Evolutionary conservation across 1,140 invertebrate genomes (phyloP).

Genomic region (Papilio helenus): DNA sequence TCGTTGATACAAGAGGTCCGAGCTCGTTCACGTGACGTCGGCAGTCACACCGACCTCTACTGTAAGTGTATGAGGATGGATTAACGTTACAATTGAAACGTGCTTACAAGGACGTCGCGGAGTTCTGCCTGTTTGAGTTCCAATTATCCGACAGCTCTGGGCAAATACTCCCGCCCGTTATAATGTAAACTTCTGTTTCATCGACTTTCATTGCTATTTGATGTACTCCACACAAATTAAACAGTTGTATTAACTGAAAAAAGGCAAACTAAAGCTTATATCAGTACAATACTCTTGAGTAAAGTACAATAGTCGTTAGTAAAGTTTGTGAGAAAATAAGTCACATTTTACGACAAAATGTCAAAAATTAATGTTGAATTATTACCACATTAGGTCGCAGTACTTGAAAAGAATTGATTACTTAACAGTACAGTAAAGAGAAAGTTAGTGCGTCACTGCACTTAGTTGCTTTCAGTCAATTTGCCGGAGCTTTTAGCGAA

Average conservation of each 20-base stretch:
- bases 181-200: conserved; percentile 25
- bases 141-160: conserved; percentile 72
- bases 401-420: not conserved
- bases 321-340: not conserved
- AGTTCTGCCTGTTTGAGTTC: conserved; percentile 75
- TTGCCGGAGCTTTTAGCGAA: conserved; percentile 22
- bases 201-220: not conserved
- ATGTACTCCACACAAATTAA: not conserved
- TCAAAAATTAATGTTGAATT: not conserved
- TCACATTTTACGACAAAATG: not conserved
- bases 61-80: conserved; percentile 77
- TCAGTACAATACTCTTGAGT: not conserved
- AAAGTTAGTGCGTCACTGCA: conserved; percentile 4
- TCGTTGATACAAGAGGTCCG: not conserved
- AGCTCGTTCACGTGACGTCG: not conserved
- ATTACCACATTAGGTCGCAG: not conserved
- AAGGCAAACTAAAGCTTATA: not conserved
- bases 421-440: not conserved
- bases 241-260: not conserved
- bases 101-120: conserved; percentile 72
- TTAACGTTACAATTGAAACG: conserved; percentile 80
- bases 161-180: conserved; percentile 61
- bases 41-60: conserved; percentile 70
- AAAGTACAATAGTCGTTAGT: not conserved
- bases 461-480: conserved; percentile 26